phyloP scores from a whole-genome alignment of 2,113 vertebrate genomes.

The Perca schrenkii region DNA sequence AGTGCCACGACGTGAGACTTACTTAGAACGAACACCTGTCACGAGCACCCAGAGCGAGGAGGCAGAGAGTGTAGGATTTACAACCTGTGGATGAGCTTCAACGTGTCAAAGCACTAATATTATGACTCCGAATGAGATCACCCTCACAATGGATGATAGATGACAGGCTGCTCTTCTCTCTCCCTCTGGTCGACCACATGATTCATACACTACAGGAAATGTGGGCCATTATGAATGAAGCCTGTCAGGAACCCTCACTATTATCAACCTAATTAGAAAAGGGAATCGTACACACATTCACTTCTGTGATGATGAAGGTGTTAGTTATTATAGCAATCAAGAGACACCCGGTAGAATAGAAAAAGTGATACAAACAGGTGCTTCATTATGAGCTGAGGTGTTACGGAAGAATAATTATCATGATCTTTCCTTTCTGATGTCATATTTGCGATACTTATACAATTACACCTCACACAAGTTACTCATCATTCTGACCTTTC shows the following conservation, averaged over 20 bases:
- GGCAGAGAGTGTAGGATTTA: conserved; percentile 38
- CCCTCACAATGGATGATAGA: conserved; percentile 51
- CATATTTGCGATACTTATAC: neutral
- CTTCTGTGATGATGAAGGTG: conserved; percentile 29
- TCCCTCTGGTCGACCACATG: conserved; percentile 40
- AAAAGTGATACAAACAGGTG: conserved; percentile 29
- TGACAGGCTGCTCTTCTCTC: conserved; percentile 41
- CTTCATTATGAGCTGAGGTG: conserved; percentile 5
- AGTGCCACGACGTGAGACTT: neutral
- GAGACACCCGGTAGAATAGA: conserved; percentile 1
- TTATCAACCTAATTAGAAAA: conserved; percentile 60
- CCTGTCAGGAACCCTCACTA: conserved; percentile 37
- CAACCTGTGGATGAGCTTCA: conserved; percentile 51
- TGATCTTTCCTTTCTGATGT: neutral
- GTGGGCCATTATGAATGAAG: conserved; percentile 65
- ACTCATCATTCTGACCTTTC: conserved; percentile 17
- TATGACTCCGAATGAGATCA: conserved; percentile 75
- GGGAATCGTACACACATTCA: conserved; percentile 36
- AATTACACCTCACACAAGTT: neutral
- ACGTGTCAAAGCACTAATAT: conserved; percentile 53
- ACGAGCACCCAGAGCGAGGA: neutral
- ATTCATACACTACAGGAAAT: conserved; percentile 62
- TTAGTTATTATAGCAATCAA: conserved; percentile 51
- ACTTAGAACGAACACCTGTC: neutral
- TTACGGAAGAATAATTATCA: neutral